A percentile compares a stretch with the other conserved stretches of the same genome.
Conservation (phyloP, 2,113 vertebrate genomes). For the Paraplagusia blochii region DNA sequence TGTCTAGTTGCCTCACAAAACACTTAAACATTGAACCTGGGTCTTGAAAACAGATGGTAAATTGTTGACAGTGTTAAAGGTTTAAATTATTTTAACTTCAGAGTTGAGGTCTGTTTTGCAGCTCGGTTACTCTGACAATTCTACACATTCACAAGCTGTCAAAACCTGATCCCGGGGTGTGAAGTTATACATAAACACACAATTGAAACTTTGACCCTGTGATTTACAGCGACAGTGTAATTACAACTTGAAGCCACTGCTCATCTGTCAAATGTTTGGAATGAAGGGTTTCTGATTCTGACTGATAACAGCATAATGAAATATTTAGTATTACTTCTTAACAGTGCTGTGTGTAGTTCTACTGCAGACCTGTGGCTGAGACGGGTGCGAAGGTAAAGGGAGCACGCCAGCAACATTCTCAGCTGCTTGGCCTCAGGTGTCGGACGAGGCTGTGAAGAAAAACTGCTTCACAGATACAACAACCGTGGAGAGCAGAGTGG, state of each 20-base stretch:
- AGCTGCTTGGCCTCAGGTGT: conserved; percentile 44
- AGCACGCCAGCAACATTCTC: conserved; percentile 38
- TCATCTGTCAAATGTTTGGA: too few species aligned
- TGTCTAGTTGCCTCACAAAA: too few species aligned
- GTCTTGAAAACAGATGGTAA: too few species aligned
- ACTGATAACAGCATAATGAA: too few species aligned
- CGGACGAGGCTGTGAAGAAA: conserved; percentile 15
- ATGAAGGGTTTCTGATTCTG: too few species aligned
- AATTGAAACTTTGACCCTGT: not conserved
- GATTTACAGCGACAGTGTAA: not conserved
- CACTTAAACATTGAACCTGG: too few species aligned
- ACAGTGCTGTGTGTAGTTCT: not conserved
- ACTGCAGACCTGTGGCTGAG: conserved; percentile 3
- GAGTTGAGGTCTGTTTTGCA: too few species aligned
- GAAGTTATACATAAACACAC: conserved; percentile 4
- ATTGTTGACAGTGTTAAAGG: too few species aligned
- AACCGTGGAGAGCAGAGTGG: not conserved
- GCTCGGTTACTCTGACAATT: not conserved
- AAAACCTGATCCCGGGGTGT: not conserved
- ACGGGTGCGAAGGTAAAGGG: conserved; percentile 34
- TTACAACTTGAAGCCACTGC: not conserved
- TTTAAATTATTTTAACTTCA: too few species aligned
- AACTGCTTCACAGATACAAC: conserved; percentile 3
- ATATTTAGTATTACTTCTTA: too few species aligned
- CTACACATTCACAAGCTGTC: not conserved